Percentiles rank a stretch among this genome's conserved stretches.
Conservation (phyloP, 2,797 vertebrate genomes). For the Crenuchus spilurus region DNA sequence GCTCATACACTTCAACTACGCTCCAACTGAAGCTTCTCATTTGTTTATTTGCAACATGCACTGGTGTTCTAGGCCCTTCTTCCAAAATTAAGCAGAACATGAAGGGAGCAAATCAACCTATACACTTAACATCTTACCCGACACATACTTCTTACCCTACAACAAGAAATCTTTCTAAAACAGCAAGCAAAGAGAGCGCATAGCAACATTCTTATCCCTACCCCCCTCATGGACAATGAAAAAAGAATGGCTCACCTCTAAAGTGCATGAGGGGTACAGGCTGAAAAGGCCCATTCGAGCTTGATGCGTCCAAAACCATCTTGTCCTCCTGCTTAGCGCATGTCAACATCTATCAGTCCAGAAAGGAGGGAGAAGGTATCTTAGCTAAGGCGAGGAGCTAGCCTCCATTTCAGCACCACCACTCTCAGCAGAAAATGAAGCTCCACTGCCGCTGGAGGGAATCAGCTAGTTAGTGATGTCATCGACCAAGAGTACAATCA, state of each 20-base stretch:
- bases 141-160: background rate
- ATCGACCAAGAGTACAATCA: conserved; percentile 72
- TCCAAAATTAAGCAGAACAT: background rate
- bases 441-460: conserved; percentile 97
- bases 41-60: conserved; percentile 8
- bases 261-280: conserved; percentile 94
- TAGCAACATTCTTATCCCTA: conserved; percentile 51
- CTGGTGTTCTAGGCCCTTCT: background rate
- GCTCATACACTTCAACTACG: conserved; percentile 29
- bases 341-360: conserved; percentile 88
- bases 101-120: background rate
- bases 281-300: conserved; percentile 94
- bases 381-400: conserved; percentile 86
- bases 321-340: conserved; percentile 87
- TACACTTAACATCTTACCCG: background rate
- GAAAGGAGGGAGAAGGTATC: conserved; percentile 67
- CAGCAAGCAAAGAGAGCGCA: conserved; percentile 16
- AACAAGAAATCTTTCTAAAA: background rate
- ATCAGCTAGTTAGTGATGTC: conserved; percentile 93
- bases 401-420: conserved; percentile 98
- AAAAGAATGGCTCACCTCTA: conserved; percentile 87
- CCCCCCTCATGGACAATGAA: conserved; percentile 41
- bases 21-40: background rate
- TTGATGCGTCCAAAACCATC: conserved; percentile 94
- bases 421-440: conserved; percentile 92